Base-by-base conservation (phyloP, 2,888 invertebrate genomes). In the Thereva unica region DNA sequence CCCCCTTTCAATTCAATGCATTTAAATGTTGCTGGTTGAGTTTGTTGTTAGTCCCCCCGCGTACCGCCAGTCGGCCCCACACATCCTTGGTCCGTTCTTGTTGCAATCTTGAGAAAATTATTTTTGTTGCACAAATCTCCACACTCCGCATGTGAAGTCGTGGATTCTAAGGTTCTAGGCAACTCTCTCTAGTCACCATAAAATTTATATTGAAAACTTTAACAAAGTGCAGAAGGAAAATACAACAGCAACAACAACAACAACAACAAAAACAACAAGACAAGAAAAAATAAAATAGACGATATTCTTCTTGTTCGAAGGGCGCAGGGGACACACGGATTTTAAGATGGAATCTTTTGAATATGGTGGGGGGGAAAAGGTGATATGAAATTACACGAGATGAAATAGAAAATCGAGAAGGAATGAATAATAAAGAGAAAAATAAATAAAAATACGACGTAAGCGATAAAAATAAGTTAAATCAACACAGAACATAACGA, bases 381-480 rank as follows among this genome's bases (percentile, higher is more conserved):
- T 61, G 61, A 61, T 50, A 50, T 41, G 61, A 61, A 61, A 61
- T 61, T 61, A 61, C 61, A 61, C 49, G 34, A 61, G 50, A 50
- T 5, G 47, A 34, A 61, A 50, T 61, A 50, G 61, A 61, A 61
- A 61, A 61, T 61, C 50, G 61, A 61, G 61, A 61, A 50, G 61
- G 61, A 61, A 61, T 50, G 50, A 50, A 41, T 61, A 61, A 50
- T 23, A 61, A 40, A 61, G 49, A 61, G 23, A 61, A 23, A 61
- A n/a, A 42, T n/a, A 61, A 50, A 61, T 10, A 23, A n/a, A 54
- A 49, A 35, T 35, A 59, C 23, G 23, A 23, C 23, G 23, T 23
- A 37, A 59, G 50, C 61, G 50, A 61, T 40, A 61, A 40, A 61
- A 61, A 61, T 61, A 61, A 50, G 42, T 41, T 23, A 49, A 61